A percentile compares a stretch with the other conserved stretches of the same genome.
These are phyloP conservation scores for Drosophila mercatorum DNA, from an alignment of 2,888 invertebrate species.

Conservation along the genomic window DNA sequence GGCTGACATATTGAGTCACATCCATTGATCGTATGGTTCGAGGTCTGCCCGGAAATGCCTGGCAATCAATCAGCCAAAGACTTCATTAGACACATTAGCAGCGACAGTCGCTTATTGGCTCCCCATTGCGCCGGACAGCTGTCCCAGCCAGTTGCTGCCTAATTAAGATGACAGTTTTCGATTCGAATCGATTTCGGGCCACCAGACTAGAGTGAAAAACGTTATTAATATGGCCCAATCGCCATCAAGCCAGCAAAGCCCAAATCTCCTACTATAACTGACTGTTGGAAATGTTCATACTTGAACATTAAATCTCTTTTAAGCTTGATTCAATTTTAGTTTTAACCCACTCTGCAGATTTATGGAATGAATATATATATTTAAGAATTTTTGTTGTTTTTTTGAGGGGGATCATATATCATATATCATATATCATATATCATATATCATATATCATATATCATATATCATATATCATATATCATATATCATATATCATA, in stretches of 20 bases:
- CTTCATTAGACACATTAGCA: conserved; percentile 72
- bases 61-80: conserved; percentile 70
- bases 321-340: not conserved
- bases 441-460: too few relatives aligned
- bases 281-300: not conserved
- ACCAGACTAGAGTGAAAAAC: conserved; percentile 39
- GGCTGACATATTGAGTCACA: conserved; percentile 69
- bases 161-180: conserved; percentile 61
- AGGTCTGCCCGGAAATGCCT: conserved; percentile 58
- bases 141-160: conserved; percentile 45
- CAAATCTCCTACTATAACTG: not conserved
- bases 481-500: too few relatives aligned
- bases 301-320: not conserved
- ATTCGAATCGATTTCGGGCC: conserved; percentile 43
- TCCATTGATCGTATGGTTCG: conserved; percentile 63
- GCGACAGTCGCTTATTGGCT: conserved; percentile 17
- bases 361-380: not conserved
- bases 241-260: not conserved
- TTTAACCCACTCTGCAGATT: not conserved
- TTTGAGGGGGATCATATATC: too few relatives aligned
- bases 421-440: too few relatives aligned
- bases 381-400: not conserved
- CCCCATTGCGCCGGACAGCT: conserved; percentile 49
- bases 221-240: conserved; percentile 62
- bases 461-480: too few relatives aligned